These are phyloP conservation scores for Didymodactylos carnosus DNA, from an alignment of 2,888 invertebrate species.

Conservation along the genomic window DNA sequence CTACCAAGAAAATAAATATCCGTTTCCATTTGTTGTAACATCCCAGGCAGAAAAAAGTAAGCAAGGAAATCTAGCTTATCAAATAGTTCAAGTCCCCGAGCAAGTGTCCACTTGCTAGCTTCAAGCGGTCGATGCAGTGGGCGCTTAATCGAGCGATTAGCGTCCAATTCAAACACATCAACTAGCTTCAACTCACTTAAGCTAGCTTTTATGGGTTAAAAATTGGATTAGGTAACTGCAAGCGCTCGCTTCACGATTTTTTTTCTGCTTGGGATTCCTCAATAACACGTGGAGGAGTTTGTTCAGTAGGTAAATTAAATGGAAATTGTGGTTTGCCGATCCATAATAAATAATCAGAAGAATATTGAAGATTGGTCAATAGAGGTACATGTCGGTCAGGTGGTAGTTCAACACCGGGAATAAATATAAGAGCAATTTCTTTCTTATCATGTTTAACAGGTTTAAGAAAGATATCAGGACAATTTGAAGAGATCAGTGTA, in stretches of 20 bases:
- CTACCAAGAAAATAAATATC: conserved; percentile 4
- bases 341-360: conserved; percentile 3
- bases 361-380: neutral
- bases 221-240: no score
- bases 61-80: no score
- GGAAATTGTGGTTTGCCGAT: conserved; percentile 4
- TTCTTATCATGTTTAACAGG: neutral
- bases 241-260: no score
- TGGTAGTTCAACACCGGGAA: conserved; percentile 9
- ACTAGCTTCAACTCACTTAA: no score
- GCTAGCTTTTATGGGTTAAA: no score
- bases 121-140: no score
- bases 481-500: neutral
- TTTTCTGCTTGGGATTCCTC: neutral
- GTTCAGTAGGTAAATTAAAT: neutral
- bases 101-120: no score
- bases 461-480: neutral
- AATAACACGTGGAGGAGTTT: neutral
- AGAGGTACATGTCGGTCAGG: conserved; percentile 1
- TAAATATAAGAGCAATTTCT: conserved; percentile 1
- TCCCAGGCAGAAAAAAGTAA: neutral
- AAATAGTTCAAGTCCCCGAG: no score
- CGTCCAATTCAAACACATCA: no score
- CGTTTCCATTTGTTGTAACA: neutral
- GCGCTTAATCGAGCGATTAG: no score